Evolutionary conservation across 2,797 vertebrate genomes (phyloP).

Genomic region (Chaetophractus vellerosus): DNA sequence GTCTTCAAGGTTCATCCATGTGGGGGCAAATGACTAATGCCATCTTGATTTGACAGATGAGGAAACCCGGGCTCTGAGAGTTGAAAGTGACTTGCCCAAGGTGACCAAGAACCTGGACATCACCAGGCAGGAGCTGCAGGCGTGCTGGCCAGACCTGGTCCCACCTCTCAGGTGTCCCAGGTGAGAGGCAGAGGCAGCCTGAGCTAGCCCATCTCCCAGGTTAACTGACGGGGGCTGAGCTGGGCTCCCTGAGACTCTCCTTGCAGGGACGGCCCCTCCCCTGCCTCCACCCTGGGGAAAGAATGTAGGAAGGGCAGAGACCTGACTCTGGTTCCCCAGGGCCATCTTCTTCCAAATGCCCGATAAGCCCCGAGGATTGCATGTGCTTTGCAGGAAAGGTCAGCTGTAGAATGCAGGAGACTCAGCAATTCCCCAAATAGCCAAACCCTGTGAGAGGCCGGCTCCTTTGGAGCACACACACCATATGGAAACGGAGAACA

Average conservation of each 20-base stretch:
- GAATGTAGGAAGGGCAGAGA: conserved; percentile 21
- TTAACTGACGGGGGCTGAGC: not conserved
- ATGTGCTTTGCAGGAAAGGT: conserved; percentile 72
- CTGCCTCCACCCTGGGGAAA: not conserved
- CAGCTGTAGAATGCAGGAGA: conserved; percentile 68
- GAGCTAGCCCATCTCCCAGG: not conserved
- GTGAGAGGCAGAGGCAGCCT: not conserved
- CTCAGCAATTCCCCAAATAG: conserved; percentile 63
- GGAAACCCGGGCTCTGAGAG: not conserved
- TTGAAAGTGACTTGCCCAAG: not conserved
- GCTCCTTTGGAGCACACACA: not conserved
- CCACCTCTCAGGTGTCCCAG: not conserved
- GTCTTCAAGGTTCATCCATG: too few relatives aligned
- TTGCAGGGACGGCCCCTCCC: not conserved
- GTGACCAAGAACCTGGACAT: not conserved
- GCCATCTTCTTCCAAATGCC: conserved; percentile 52
- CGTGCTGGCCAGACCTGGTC: not conserved
- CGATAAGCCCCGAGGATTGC: not conserved
- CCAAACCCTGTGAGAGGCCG: not conserved
- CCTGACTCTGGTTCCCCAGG: not conserved
- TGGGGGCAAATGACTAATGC: not conserved
- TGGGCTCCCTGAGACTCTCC: not conserved
- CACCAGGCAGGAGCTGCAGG: too few relatives aligned
- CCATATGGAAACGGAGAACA: not conserved
- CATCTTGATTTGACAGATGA: not conserved